Conservation (phyloP, 2,888 invertebrate genomes). For the Lampropteryx suffumata region DNA sequence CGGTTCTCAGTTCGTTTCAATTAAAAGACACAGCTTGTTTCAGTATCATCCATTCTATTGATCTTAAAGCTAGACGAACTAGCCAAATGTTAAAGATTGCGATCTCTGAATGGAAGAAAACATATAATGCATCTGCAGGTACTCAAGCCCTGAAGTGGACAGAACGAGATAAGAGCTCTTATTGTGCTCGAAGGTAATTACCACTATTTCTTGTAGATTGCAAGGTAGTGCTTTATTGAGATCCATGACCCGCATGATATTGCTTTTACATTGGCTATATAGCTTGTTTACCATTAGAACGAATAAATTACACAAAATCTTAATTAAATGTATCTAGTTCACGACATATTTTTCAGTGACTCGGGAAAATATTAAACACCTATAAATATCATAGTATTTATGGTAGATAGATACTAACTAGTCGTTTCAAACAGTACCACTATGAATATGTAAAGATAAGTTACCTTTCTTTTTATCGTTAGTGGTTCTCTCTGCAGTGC, state of each 20-base stretch:
- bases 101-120: conserved; percentile 15
- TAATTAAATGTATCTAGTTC: too few relatives aligned
- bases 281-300: too few relatives aligned
- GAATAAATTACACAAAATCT: too few relatives aligned
- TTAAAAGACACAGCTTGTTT: too few relatives aligned
- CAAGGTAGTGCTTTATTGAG: conserved; percentile 10
- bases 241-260: conserved; percentile 3
- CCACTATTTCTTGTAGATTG: conserved; percentile 23
- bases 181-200: conserved; percentile 22
- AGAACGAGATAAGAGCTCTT: conserved; percentile 21
- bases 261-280: not conserved
- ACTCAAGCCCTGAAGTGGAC: conserved; percentile 18
- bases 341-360: too few relatives aligned
- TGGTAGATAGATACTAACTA: too few relatives aligned
- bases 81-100: conserved; percentile 2
- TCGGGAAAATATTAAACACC: too few relatives aligned
- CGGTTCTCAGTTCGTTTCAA: too few relatives aligned
- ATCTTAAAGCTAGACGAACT: not conserved
- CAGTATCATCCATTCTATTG: too few relatives aligned
- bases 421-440: too few relatives aligned
- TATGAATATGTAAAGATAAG: too few relatives aligned
- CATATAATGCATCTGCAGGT: conserved; percentile 19
- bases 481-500: conserved; percentile 93
- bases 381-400: too few relatives aligned
- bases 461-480: conserved; percentile 87